Percentiles rank a stretch among this genome's conserved stretches.
Conservation (phyloP, 1,140 invertebrate genomes). For the Rhyacophila brunnea region DNA sequence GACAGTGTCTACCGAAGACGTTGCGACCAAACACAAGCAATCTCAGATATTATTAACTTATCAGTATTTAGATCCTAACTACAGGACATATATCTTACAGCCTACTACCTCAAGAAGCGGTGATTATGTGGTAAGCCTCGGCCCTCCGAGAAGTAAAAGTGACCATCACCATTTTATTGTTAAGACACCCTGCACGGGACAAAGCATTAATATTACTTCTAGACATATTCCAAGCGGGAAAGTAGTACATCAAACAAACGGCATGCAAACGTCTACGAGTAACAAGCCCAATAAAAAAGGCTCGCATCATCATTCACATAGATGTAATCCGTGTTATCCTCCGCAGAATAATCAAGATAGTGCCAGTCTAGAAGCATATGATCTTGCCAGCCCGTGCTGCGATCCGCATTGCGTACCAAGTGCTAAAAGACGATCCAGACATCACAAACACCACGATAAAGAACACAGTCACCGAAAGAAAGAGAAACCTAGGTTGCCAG, state of each 20-base stretch:
- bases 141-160: slow-evolving; percentile 62
- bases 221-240: slow-evolving; percentile 8
- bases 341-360: slow-evolving; percentile 64
- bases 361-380: slow-evolving; percentile 77
- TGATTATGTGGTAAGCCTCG: slow-evolving; percentile 67
- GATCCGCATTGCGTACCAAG: slow-evolving; percentile 79
- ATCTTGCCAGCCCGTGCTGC: slow-evolving; percentile 79
- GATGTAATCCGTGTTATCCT: slow-evolving; percentile 74
- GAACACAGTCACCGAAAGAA: slow-evolving; percentile 50
- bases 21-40: slow-evolving; percentile 58
- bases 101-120: slow-evolving; percentile 58
- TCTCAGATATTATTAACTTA: slow-evolving; percentile 63
- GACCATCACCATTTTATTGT: slow-evolving; percentile 66
- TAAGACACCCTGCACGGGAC: slow-evolving; percentile 57
- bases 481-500: slow-evolving; percentile 37
- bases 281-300: slow-evolving; percentile 38
- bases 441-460: slow-evolving; percentile 63
- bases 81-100: slow-evolving; percentile 64
- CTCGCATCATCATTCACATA: slow-evolving; percentile 55
- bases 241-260: slow-evolving; percentile 9
- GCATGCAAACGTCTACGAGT: slow-evolving; percentile 37
- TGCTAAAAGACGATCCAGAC: slow-evolving; percentile 60
- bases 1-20: slow-evolving; percentile 70
- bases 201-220: slow-evolving; percentile 26
- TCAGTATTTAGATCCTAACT: slow-evolving; percentile 67